phyloP scores from a whole-genome alignment of 1,140 invertebrate species.

The Helicoverpa zea region DNA sequence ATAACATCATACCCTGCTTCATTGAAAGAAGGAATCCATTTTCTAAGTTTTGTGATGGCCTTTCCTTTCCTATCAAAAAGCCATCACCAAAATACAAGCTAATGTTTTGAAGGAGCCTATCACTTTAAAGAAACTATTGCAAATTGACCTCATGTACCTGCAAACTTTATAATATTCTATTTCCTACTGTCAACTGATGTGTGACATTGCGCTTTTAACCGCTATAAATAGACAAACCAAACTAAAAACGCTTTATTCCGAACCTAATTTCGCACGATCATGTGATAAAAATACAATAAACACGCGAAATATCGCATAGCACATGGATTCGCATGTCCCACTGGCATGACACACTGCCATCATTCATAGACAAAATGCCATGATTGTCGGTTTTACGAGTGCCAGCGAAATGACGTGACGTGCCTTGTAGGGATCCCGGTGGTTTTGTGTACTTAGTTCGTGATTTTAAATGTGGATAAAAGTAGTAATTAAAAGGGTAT shows the following conservation, averaged over 20 bases:
- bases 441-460: constrained; percentile 33
- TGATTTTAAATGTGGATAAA: constrained; percentile 11
- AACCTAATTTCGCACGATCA: constrained; percentile 19
- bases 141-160: too few species aligned
- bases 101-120: too few species aligned
- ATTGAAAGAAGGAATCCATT: too few species aligned
- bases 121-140: too few species aligned
- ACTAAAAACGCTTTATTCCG: background rate
- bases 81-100: too few species aligned
- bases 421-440: constrained; percentile 8
- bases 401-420: constrained; percentile 25
- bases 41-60: too few species aligned
- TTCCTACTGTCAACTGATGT: too few species aligned
- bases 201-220: too few species aligned
- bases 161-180: too few species aligned
- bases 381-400: constrained; percentile 41
- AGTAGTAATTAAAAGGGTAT: background rate
- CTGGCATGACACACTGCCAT: constrained; percentile 44
- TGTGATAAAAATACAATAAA: constrained; percentile 20
- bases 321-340: constrained; percentile 30
- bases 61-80: too few species aligned
- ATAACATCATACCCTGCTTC: too few species aligned
- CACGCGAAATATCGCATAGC: constrained; percentile 26
- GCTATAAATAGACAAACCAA: background rate
- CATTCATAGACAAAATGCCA: constrained; percentile 21